Conservation (phyloP, 2,888 invertebrate species). For the Drosophila limbata region DNA sequence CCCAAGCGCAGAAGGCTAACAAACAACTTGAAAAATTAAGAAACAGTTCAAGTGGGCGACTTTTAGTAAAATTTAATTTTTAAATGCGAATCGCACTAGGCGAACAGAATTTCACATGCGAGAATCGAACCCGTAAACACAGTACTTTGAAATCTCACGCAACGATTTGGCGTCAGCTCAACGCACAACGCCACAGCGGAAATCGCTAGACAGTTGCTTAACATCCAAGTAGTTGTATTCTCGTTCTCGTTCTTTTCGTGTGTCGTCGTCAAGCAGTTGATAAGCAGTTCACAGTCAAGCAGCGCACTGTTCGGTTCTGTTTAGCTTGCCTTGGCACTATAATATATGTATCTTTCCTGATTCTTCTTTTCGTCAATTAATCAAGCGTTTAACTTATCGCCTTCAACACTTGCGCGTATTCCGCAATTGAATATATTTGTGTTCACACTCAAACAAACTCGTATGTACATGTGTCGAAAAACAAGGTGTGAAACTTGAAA, state of each 20-base stretch:
- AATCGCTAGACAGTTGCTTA: rapidly evolving
- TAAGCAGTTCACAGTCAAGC: conserved; percentile 31
- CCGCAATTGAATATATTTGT: conserved; percentile 24
- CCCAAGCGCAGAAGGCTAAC: conserved; percentile 80
- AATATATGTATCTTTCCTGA: conserved; percentile 18
- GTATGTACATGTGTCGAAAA: conserved; percentile 39
- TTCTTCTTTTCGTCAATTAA: conserved; percentile 57
- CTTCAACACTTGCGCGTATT: conserved; percentile 39
- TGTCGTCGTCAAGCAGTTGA: conserved; percentile 25
- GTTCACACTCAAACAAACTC: conserved; percentile 13
- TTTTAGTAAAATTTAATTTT: not conserved
- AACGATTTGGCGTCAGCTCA: conserved; percentile 9
- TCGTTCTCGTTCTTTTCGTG: not conserved
- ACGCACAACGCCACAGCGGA: conserved; percentile 28
- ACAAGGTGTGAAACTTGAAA: conserved; percentile 73
- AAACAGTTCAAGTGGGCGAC: not conserved
- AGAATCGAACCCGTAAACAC: conserved; percentile 56
- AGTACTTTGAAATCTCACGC: no score
- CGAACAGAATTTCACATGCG: not conserved
- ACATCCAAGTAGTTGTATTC: not conserved
- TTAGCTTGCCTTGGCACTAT: conserved; percentile 7
- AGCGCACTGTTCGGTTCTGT: conserved; percentile 8
- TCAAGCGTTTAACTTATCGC: conserved; percentile 53
- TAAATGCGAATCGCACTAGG: not conserved
- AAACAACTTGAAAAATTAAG: not conserved